Base-by-base conservation (phyloP, 2,888 invertebrate species). In the Xanthia togata region DNA sequence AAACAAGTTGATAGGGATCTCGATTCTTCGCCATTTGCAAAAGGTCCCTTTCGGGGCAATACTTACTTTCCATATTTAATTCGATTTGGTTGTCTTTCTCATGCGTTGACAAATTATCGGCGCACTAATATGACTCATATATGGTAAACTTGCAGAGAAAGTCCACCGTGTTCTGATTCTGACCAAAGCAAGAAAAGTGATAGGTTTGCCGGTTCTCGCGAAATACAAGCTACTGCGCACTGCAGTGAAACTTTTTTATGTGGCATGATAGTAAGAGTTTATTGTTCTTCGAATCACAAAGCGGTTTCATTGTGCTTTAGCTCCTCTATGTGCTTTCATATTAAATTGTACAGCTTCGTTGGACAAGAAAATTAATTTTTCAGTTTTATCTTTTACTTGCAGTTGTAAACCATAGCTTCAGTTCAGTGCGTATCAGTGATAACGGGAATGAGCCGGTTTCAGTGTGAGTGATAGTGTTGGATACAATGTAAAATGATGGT, bases 401-500 rank as follows among this genome's bases (percentile, higher is more conserved):
- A 35, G 26, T 53, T 71, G 38, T 71, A 67, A 63, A 70, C 62
- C 68, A 81, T 85, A 75, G 67, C 31, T 64, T 60, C 64, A 78
- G 80, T 84, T 74, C 73, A 79, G 85, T 84, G 84, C 62, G 71
- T 62, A 26, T 53, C 70, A 81, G 88, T 88, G 89, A 81, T 82
- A 83, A 77, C 70, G 14, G 78, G 81, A 73, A 89, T 89, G 89
- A 73, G 73, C 82, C 84, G 82, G 87, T 81, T 86, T 87, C 79
- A 87, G 89, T 90, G 89, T 83, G 50, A 78, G 80, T 87, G 81
- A 76, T 81, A 82, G 88, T 84, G 79, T 81, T 67, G 80, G 65
- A 78, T 77, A 68, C 57, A 78, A 82, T 83, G 82, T 59, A 82
- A 89, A 84, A 96, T 96, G 96, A 90, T 96, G 86, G 93, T 94